Evolutionary conservation across 1,140 invertebrate species (phyloP), one percentile per base, ranked within the genome.

Genomic region (Pemphigus obesinymphae): DNA sequence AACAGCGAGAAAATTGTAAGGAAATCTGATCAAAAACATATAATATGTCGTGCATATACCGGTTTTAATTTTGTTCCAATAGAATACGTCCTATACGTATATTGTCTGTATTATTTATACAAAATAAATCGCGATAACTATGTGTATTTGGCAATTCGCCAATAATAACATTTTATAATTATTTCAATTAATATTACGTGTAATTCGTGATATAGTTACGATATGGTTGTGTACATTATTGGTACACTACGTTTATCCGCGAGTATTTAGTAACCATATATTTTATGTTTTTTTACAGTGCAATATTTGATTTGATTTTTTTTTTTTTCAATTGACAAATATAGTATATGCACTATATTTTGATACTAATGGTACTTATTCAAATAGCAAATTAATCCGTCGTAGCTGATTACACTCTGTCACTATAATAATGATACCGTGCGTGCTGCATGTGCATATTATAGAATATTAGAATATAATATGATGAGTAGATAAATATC

Each of bases 121-220:
- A 50, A 73, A 50, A 50, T 20, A 31, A 73, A 73, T 50, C 70
- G 29, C 43, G 70, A 48, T 73, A 50, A 73, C 58, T n/a, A 50
- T 48, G 37, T 66, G 43, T 48, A 50, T 50, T 73, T 43, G 43
- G 70, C 70, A 50, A 73, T 50, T 73, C 26, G 70, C 70, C 70
- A 73, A 73, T n/a, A n/a, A 73, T 73, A 50, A 73, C 43, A 73
- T 50, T 50, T 73, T 73, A 45, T 73, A 50, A 73, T 50, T 26
- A 23, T 50, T 73, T 73, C 70, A 73, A 50, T 73, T 73, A 73
- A 50, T 29, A 73, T 73, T 73, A 50, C 20, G 26, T 50, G 45
- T 73, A 50, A 50, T 73, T 73, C 17, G 43, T 43, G 43, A 50
- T 73, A 31, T 50, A 31, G 26, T 31, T 31, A 73, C 43, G 70